Percentiles rank a stretch among this genome's conserved stretches.
Evolutionary conservation across 2,113 vertebrate genomes (phyloP).

Genomic region (Propithecus coquereli): DNA sequence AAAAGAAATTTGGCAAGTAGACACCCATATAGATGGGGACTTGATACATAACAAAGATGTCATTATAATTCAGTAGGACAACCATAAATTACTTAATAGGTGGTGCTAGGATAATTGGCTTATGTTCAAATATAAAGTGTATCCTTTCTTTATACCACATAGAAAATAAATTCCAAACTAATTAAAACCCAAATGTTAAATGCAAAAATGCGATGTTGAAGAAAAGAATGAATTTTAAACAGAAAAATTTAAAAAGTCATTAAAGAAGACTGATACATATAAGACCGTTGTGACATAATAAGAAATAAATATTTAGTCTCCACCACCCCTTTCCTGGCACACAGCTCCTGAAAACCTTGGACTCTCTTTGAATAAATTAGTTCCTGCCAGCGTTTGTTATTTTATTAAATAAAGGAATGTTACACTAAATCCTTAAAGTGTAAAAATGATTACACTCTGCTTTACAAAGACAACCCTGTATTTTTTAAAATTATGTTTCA

Average conservation of each 20-base stretch:
- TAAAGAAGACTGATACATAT: background rate
- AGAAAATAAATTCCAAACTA: background rate
- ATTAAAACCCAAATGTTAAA: slow-evolving; percentile 12
- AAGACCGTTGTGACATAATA: background rate
- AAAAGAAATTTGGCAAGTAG: background rate
- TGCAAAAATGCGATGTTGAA: background rate
- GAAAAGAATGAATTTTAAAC: background rate
- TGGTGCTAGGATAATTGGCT: background rate
- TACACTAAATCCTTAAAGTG: background rate
- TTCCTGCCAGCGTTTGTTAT: background rate
- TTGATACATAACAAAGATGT: background rate
- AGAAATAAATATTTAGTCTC: background rate
- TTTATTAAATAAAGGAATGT: background rate
- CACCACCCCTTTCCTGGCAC: background rate
- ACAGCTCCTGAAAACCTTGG: background rate
- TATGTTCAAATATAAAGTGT: background rate
- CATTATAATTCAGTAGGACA: background rate
- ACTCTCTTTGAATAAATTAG: background rate
- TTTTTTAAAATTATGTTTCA: background rate
- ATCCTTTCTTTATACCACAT: background rate
- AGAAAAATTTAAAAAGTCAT: background rate
- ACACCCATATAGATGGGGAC: background rate
- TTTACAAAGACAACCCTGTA: background rate
- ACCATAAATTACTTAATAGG: background rate
- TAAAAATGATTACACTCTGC: background rate